phyloP scores from a whole-genome alignment of 2,113 vertebrate genomes.

The Athene noctua region DNA sequence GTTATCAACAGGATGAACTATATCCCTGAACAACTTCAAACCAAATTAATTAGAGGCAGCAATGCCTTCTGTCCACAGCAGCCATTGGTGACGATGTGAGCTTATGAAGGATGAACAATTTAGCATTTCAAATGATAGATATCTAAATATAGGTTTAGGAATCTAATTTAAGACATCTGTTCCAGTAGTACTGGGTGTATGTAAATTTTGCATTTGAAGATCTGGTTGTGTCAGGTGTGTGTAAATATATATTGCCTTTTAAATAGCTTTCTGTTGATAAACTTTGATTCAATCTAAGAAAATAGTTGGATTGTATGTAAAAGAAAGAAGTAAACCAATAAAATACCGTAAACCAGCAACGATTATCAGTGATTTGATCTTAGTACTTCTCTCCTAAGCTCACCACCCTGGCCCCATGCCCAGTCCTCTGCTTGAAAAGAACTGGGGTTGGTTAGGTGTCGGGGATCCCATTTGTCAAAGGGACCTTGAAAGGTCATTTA shows the following conservation, averaged over 20 bases:
- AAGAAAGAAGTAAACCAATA: background rate
- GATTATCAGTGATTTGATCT: background rate
- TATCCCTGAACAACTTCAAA: constrained; percentile 15
- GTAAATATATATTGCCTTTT: background rate
- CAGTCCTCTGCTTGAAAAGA: background rate
- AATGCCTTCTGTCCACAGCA: background rate
- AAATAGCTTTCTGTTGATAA: background rate
- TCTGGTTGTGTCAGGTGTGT: background rate
- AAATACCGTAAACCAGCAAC: background rate
- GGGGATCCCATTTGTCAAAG: background rate
- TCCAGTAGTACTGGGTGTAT: background rate
- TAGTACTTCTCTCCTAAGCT: background rate
- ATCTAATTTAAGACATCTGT: background rate
- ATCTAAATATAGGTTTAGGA: background rate
- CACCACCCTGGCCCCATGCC: background rate
- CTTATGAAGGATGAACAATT: background rate
- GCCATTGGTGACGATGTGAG: background rate
- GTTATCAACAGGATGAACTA: constrained; percentile 19
- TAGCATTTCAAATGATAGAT: background rate
- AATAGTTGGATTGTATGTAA: background rate
- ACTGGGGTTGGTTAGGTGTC: background rate
- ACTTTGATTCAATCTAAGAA: background rate
- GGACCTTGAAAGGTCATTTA: background rate
- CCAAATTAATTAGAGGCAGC: constrained; percentile 4
- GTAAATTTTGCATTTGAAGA: background rate